A percentile compares a stretch with the other conserved stretches of the same genome.
Evolutionary conservation across 2,797 vertebrate species (phyloP).

Genomic region (Oceanodroma leucorhoa): DNA sequence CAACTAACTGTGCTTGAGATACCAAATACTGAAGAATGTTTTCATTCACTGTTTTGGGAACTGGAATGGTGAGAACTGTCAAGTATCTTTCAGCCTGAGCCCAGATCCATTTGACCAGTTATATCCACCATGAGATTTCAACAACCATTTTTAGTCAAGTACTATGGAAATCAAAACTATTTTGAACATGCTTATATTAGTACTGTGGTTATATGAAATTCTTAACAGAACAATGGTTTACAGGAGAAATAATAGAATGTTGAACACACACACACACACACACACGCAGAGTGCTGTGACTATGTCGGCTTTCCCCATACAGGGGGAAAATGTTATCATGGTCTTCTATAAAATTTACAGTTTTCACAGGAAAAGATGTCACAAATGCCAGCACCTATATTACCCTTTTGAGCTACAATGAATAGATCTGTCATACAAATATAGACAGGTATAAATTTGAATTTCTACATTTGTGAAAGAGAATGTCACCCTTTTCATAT

Average conservation of each 20-base stretch:
- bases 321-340: accelerated
- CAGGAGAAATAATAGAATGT: neutral
- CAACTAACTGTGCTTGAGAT: neutral
- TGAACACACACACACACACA: neutral
- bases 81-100: neutral
- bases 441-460: neutral
- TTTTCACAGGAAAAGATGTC: neutral
- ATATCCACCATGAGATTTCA: neutral
- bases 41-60: neutral
- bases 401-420: neutral
- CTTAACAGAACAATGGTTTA: neutral
- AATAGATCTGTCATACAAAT: neutral
- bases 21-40: neutral
- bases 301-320: neutral
- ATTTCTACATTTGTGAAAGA: neutral
- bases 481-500: neutral
- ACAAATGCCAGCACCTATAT: neutral
- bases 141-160: neutral
- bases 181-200: neutral
- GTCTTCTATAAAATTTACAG: neutral
- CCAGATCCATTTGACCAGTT: neutral
- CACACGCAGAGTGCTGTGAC: neutral
- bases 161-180: neutral
- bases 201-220: neutral
- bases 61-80: neutral